Conservation (phyloP, 2,888 invertebrate genomes). For the Macrosiphum euphorbiae region DNA sequence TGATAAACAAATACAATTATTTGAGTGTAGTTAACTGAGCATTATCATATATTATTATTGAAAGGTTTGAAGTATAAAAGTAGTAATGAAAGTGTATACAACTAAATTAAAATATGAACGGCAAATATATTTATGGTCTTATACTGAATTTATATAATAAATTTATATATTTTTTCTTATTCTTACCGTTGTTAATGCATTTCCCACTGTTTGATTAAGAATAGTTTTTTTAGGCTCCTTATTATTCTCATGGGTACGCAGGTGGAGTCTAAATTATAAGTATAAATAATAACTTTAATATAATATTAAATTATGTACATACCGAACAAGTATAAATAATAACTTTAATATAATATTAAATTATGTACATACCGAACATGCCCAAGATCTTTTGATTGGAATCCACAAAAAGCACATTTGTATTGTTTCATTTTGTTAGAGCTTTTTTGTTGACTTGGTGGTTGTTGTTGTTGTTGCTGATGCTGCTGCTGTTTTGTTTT, state of each 20-base stretch:
- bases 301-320: neutral
- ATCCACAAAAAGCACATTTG: constrained; percentile 66
- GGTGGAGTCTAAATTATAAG: constrained; percentile 60
- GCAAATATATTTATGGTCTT: neutral
- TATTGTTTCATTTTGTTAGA: constrained; percentile 65
- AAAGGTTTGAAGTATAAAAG: neutral
- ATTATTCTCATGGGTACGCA: constrained; percentile 65
- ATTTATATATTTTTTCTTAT: neutral
- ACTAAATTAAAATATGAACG: neutral
- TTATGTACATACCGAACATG: constrained; percentile 59
- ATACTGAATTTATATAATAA: neutral
- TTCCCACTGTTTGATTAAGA: neutral
- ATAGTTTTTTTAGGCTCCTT: constrained; percentile 58
- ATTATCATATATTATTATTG: too few species aligned
- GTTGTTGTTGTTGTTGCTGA: neutral
- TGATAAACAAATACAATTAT: too few species aligned
- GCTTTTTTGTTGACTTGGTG: neutral
- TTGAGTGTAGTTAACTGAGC: too few species aligned
- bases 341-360: neutral
- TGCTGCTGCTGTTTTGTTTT: neutral
- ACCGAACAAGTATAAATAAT: constrained; percentile 56
- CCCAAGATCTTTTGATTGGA: constrained; percentile 66
- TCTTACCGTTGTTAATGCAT: constrained; percentile 35
- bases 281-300: neutral
- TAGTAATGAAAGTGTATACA: neutral